These are phyloP conservation scores for Ormyrus pomaceus DNA, from an alignment of 2,888 invertebrate genomes.

Conservation along the genomic window DNA sequence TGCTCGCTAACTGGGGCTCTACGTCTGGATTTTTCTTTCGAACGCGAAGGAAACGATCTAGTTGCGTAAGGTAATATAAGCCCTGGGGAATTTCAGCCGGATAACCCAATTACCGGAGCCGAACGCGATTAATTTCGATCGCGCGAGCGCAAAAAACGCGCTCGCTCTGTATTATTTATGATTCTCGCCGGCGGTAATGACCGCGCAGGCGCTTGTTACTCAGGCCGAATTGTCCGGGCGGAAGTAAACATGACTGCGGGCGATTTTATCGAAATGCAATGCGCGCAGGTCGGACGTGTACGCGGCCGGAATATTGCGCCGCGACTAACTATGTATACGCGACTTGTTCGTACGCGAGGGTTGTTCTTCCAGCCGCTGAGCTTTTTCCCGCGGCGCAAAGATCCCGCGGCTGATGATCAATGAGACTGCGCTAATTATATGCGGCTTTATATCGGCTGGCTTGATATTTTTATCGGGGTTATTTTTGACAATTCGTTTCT, in stretches of 20 bases:
- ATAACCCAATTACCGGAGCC: neutral
- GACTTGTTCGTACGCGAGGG: neutral
- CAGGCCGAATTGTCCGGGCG: conserved; percentile 46
- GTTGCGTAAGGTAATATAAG: no score
- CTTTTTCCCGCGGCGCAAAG: neutral
- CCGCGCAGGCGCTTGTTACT: conserved; percentile 28
- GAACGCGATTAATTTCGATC: conserved; percentile 40
- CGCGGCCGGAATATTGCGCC: conserved; percentile 8
- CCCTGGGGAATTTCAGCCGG: conserved; percentile 4
- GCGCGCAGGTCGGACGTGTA: conserved; percentile 13
- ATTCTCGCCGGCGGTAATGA: conserved; percentile 41
- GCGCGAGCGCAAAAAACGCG: neutral
- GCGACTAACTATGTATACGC: neutral
- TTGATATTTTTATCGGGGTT: no score
- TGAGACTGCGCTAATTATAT: no score
- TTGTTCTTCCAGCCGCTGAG: neutral
- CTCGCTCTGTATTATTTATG: conserved; percentile 44
- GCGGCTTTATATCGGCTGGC: no score
- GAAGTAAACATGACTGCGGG: conserved; percentile 57
- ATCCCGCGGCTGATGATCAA: no score
- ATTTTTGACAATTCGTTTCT: no score
- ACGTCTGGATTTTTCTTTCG: no score
- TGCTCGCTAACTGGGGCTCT: no score
- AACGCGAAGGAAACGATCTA: no score
- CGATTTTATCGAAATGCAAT: conserved; percentile 60